phyloP scores from a whole-genome alignment of 1,140 invertebrate genomes.

The Nymphalis io region DNA sequence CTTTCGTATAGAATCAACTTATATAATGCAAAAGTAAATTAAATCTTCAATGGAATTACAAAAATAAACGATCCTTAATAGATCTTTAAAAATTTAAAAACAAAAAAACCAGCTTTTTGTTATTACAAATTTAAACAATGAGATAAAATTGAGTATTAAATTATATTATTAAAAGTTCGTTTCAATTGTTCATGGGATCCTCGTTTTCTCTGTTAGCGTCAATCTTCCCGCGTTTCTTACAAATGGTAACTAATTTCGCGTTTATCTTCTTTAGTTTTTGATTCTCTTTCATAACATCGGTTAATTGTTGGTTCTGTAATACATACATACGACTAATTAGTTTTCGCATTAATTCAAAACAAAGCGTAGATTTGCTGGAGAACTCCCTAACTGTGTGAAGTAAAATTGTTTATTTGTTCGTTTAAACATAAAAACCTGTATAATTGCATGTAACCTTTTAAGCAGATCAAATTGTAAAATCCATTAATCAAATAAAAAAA shows the following conservation, averaged over 20 bases:
- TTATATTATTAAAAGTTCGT: slow-evolving; percentile 2
- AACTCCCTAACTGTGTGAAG: no score
- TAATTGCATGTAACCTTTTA: no score
- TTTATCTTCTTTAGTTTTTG: slow-evolving; percentile 71
- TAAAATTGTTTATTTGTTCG: no score
- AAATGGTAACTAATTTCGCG: slow-evolving; percentile 60
- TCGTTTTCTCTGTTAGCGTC: slow-evolving; percentile 62
- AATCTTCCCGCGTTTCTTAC: slow-evolving; percentile 65
- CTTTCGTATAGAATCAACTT: neutral
- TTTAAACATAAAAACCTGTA: no score
- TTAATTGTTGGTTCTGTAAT: slow-evolving; percentile 70
- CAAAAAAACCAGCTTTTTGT: slow-evolving; percentile 32
- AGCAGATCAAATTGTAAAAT: no score
- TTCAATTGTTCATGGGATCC: slow-evolving; percentile 45
- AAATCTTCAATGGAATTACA: slow-evolving; percentile 3
- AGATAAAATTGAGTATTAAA: neutral
- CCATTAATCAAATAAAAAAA: no score
- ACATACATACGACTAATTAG: neutral
- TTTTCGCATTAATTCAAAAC: neutral
- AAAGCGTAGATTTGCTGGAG: no score
- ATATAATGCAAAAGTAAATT: slow-evolving; percentile 12
- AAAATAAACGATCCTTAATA: slow-evolving; percentile 9
- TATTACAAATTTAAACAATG: slow-evolving; percentile 1
- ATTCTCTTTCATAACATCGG: slow-evolving; percentile 71
- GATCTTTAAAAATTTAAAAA: slow-evolving; percentile 7